Base-by-base conservation (phyloP, 2,797 vertebrate genomes). In the Hephaestus fuliginosus region DNA sequence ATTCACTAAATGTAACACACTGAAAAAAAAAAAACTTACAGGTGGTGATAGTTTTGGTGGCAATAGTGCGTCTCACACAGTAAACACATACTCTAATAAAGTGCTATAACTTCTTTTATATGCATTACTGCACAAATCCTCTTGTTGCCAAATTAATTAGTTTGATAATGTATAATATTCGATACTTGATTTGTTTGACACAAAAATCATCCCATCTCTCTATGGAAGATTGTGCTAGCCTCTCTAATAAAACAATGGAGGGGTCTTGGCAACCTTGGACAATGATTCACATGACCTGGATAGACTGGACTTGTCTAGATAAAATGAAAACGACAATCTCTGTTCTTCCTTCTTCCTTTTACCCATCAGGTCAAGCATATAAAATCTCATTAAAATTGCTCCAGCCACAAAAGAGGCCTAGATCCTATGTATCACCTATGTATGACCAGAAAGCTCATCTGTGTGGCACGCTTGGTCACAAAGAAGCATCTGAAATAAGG, bases 321-420 rank as follows among this genome's bases (percentile, higher is more conserved):
- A 22, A 15, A 36, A 41, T n/a, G 5, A 67, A 49, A 12, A 56
- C 53, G 7, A 74, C 52, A 61, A 51, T 46, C 25, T 57, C 13
- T 41, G 4, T 61, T 20, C 18, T 33, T 68, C 77, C 44, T 60
- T 58, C 68, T 44, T 64, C 62, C 51, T 43, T 53, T 81, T 49
- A 70, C 74, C 71, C 44, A 67, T 78, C 78, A 84, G 72, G 81
- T 86, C 88, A 89, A 81, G 81, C 74, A 81, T 39, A 84, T 81
- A 51, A 71, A 83, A 86, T 83, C 82, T 83, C 69, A 91, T 89
- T 88, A 88, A 88, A 90, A 80, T 70, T 53, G 61, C 75, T 89
- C 65, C 74, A 77, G 76, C 81, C 78, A 77, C 52, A 82, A 78
- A 25, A 62, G 67, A 81, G 11, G 33, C 58, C 56, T 44, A 74